A percentile compares a stretch with the other conserved stretches of the same genome.
These are phyloP conservation scores for honey bee (Apis mellifera) DNA, from an alignment of 1,140 invertebrate species.

Conservation along the genomic window Amel_HAv3.1 CM009946.2:6406001-6406500, in stretches of 20 bases:
- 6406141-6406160: no score
- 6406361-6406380: neutral
- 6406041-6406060: no score
- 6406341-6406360: neutral
- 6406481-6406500: constrained; percentile 43
- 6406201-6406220: neutral
- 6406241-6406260: neutral
- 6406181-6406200: neutral
- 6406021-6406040: no score
- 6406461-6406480: constrained; percentile 36
- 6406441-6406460: constrained; percentile 52
- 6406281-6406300: neutral
- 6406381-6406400: no score
- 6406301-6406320: no score
- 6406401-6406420: constrained; percentile 1
- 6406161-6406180: neutral
- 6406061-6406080: no score
- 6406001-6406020: no score
- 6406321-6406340: no score
- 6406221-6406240: neutral
- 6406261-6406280: neutral
- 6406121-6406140: neutral
- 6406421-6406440: neutral
- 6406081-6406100: no score
- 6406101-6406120: neutral